Base-by-base conservation (phyloP, 2,797 vertebrate species). In the Sciurus carolinensis region DNA sequence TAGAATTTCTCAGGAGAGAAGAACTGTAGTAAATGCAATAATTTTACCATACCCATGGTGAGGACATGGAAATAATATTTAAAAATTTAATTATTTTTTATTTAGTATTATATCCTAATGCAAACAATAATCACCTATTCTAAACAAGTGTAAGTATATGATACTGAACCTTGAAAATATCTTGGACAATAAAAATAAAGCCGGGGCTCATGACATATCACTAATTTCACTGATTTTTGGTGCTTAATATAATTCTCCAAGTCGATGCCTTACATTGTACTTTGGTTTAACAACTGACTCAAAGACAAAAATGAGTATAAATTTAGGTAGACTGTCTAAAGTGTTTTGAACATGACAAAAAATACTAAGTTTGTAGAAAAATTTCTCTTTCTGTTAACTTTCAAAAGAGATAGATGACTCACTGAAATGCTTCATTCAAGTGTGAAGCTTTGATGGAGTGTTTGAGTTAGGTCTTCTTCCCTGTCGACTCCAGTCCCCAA, bases 351-450 rank as follows among this genome's bases (percentile, higher is more conserved):
- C 95, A 95, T 22, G 50, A 87, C 57, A 54, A 84, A 82, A 64
- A 84, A 75, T 13, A 88, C 79, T 62, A 81, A 64, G 80, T 84
- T 88, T 79, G 86, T 33, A 77, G 86, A 93, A 86, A 91, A 93
- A 94, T 79, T 86, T 66, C 36, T 66, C 71, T 92, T 96, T 86
- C 83, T 87, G 69, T 73, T 92, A 89, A 76, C 66, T 95, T 97
- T 94, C 42, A 81, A 95, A 80, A 83, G 67, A 96, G 86, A 95
- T 10, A 90, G 69, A 94, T 92, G 91, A 57, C 81, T 95, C 50
- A 4, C 47, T 79, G 72, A 95, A 95, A 94, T 44, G 79, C 33
- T 39, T 30, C 79, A 57, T 62, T 94, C 79, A 50, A 91, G 57
- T n/a, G 73, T 88, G 75, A 92, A 69, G 44, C 28, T 95, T 83